A percentile compares a stretch with the other conserved stretches of the same genome.
Conservation (phyloP, 35 echinoderm and acorn worm genomes). For the Heliocidaris erythrogramma region DNA sequence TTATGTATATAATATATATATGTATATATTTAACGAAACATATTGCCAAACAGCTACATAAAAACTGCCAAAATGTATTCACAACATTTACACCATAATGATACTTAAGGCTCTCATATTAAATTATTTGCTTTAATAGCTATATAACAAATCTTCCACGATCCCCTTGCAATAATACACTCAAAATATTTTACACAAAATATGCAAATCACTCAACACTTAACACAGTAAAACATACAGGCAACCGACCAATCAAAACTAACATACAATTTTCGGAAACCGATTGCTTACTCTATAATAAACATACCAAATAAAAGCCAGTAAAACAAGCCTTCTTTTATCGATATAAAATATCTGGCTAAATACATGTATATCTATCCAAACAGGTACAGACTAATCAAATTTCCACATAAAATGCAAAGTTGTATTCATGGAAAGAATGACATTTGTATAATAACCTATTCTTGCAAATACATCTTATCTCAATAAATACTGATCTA, state of each 20-base stretch:
- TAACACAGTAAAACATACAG: neutral
- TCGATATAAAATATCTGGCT: neutral
- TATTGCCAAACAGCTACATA: neutral
- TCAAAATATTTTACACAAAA: neutral
- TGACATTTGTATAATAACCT: neutral
- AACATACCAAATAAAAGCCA: neutral
- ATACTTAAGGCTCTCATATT: neutral
- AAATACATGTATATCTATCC: neutral
- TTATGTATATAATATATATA: neutral
- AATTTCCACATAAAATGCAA: neutral
- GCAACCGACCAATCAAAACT: neutral
- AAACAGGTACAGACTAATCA: neutral
- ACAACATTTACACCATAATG: neutral
- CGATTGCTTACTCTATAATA: neutral
- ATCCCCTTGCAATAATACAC: neutral
- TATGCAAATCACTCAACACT: neutral
- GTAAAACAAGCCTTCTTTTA: neutral
- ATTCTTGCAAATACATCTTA: neutral
- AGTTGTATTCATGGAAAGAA: neutral
- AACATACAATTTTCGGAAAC: neutral
- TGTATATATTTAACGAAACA: neutral
- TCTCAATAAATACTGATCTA: slow-evolving; percentile 6
- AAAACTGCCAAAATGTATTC: neutral
- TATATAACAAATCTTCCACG: neutral
- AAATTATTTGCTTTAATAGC: neutral